These are phyloP conservation scores for Chrysolina haemoptera DNA, from an alignment of 2,888 invertebrate species.

Conservation along the genomic window DNA sequence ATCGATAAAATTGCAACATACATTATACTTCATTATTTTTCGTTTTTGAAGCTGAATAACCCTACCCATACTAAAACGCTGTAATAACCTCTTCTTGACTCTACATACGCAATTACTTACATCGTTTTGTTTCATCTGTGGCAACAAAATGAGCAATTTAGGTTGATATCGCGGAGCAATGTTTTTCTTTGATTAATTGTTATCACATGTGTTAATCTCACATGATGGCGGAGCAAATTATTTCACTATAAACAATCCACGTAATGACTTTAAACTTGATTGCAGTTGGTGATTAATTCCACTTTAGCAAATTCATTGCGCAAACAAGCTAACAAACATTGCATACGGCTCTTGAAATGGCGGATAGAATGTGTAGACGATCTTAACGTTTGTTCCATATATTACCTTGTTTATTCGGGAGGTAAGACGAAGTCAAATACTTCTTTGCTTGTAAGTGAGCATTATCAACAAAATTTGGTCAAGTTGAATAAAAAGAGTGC, in stretches of 20 bases:
- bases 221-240: conserved; percentile 32
- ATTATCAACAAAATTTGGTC: no score
- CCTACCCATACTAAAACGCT: not conserved
- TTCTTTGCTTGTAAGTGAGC: no score
- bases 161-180: not conserved
- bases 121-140: not conserved
- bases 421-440: no score
- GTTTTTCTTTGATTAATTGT: conserved; percentile 35
- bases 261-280: conserved; percentile 32
- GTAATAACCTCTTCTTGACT: not conserved
- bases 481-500: no score
- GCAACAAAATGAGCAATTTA: not conserved
- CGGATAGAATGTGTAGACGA: not conserved
- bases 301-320: conserved; percentile 33
- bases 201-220: conserved; percentile 28
- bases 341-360: not conserved
- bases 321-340: conserved; percentile 28
- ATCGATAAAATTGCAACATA: no score
- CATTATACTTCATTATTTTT: not conserved
- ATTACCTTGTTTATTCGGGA: no score
- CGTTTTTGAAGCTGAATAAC: not conserved
- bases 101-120: not conserved
- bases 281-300: conserved; percentile 31
- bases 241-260: conserved; percentile 31
- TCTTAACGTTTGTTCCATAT: not conserved